Evolutionary conservation across 1,140 invertebrate species (phyloP).

Genomic region (Hylaeus volcanicus): DNA sequence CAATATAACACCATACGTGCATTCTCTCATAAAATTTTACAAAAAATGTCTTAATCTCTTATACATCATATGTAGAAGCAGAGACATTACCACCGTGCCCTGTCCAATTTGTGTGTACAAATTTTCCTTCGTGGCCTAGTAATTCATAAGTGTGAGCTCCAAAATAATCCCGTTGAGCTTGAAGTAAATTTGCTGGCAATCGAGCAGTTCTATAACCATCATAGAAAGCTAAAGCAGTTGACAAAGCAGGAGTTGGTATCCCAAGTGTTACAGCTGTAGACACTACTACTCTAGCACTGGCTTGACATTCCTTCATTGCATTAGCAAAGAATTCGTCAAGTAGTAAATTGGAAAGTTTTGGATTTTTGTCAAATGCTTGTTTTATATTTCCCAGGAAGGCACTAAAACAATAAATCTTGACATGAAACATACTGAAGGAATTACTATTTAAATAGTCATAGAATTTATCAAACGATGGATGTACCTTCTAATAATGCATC

Average conservation of each 20-base stretch:
- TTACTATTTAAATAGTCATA: constrained; percentile 6
- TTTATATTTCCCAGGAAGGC: constrained; percentile 99
- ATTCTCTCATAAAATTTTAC: neutral
- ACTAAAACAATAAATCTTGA: constrained; percentile 78
- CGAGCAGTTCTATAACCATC: constrained; percentile 93
- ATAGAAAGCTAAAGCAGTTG: constrained; percentile 97
- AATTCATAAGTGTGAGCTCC: constrained; percentile 99
- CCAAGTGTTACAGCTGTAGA: constrained; percentile 86
- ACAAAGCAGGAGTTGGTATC: constrained; percentile 95
- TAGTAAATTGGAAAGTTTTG: constrained; percentile 93
- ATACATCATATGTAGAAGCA: constrained; percentile 96
- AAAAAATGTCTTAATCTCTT: constrained; percentile 66
- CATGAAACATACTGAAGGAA: constrained; percentile 2
- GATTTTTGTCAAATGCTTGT: constrained; percentile 95
- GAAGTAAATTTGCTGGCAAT: constrained; percentile 94
- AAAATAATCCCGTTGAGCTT: constrained; percentile 99
- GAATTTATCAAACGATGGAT: constrained; percentile 4
- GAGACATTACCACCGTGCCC: constrained; percentile 98
- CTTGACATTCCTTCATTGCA: constrained; percentile 90
- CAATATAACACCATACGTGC: constrained; percentile 1
- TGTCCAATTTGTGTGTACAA: constrained; percentile 99
- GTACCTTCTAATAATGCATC: constrained; percentile 97
- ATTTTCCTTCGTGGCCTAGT: constrained; percentile 91
- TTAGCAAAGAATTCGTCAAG: constrained; percentile 96
- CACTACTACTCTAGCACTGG: constrained; percentile 86